A percentile compares a stretch with the other conserved stretches of the same genome.
Conservation (phyloP, 2,888 invertebrate genomes). For the Marronus borbonicus region DNA sequence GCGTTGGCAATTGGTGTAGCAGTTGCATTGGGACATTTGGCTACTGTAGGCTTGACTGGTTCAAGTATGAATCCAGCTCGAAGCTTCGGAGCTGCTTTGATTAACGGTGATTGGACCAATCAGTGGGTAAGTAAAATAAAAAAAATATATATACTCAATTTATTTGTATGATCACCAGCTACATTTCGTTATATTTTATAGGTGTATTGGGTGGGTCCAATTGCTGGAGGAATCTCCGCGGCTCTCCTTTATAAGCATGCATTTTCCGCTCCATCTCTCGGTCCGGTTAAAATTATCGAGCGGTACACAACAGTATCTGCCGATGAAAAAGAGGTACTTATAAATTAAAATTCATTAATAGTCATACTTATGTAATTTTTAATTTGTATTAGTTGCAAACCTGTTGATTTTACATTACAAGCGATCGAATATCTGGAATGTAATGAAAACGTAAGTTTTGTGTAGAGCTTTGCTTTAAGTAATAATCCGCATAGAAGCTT, state of each 20-base stretch:
- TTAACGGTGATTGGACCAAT: conserved; percentile 80
- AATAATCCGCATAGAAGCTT: background rate
- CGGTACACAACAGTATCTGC: conserved; percentile 74
- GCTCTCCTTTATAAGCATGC: conserved; percentile 83
- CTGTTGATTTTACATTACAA: conserved; percentile 52
- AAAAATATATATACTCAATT: background rate
- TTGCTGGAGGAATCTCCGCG: conserved; percentile 85
- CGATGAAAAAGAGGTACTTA: conserved; percentile 80
- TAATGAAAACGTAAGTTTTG: conserved; percentile 57
- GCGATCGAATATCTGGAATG: conserved; percentile 58
- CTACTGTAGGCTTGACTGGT: conserved; percentile 88
- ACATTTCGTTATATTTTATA: conserved; percentile 61
- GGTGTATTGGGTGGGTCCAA: conserved; percentile 93
- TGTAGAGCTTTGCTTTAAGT: background rate
- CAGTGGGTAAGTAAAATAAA: conserved; percentile 85
- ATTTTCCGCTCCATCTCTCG: conserved; percentile 72
- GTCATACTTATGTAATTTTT: background rate
- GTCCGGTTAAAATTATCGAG: conserved; percentile 68
- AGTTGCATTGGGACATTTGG: conserved; percentile 87
- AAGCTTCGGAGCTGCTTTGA: conserved; percentile 89
- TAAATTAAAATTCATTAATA: conserved; percentile 52
- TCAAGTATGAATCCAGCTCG: conserved; percentile 95
- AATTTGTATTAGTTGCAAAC: conserved; percentile 12
- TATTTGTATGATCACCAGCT: no score
- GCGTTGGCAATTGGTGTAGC: conserved; percentile 92